A percentile compares a stretch with the other conserved stretches of the same genome.
These are phyloP conservation scores for Xenentodon cancila DNA, from an alignment of 2,797 vertebrate species.

Conservation along the genomic window DNA sequence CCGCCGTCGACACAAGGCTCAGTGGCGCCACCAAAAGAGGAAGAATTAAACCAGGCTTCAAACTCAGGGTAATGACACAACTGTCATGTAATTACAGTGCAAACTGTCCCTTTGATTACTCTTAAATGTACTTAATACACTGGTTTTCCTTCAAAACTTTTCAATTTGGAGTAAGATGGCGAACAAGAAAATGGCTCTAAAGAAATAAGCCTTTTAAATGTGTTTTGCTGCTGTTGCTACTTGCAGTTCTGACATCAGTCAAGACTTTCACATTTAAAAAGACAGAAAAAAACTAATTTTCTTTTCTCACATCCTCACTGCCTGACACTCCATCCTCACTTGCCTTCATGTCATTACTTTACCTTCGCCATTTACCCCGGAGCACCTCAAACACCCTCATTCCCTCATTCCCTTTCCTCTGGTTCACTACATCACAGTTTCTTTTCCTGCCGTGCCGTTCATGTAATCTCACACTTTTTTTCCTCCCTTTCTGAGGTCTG, in stretches of 20 bases:
- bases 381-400: conserved; percentile 7
- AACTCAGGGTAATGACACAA: no score
- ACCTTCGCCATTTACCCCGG: conserved; percentile 3
- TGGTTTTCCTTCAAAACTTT: no score
- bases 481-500: background rate
- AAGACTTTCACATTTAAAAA: background rate
- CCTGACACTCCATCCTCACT: conserved; percentile 22
- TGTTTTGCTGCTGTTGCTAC: background rate
- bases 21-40: no score
- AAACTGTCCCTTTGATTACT: no score
- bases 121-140: no score
- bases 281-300: conserved; percentile 7
- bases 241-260: background rate
- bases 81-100: no score
- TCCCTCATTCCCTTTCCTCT: conserved; percentile 8
- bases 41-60: no score
- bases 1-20: no score
- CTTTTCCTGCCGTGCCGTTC: background rate
- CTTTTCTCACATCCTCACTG: conserved; percentile 25
- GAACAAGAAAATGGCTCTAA: background rate
- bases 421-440: no score
- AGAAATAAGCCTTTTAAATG: no score
- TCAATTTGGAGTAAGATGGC: background rate
- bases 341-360: background rate
- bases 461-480: conserved; percentile 19